phyloP scores from a whole-genome alignment of 2,797 vertebrate species.

The Cossypha dichroa region DNA sequence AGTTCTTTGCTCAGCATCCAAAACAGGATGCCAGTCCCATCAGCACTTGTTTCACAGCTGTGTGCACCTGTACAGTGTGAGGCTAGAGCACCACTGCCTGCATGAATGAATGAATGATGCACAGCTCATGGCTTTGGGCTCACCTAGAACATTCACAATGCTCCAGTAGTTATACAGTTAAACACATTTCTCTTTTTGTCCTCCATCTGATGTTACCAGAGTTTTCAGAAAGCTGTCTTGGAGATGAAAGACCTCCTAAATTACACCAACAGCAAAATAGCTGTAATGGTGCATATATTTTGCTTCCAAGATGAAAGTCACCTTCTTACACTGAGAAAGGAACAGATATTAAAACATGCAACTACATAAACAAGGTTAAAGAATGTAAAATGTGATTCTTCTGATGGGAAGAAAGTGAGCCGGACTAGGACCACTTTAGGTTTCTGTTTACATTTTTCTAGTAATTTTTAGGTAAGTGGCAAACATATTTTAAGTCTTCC shows the following conservation, averaged over 20 bases:
- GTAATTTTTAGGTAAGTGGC: neutral
- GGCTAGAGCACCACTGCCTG: neutral
- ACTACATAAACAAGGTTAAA: slow-evolving; percentile 40
- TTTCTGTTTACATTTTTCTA: neutral
- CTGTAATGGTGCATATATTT: slow-evolving; percentile 50
- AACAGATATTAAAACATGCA: neutral
- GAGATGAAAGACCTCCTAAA: slow-evolving; percentile 61
- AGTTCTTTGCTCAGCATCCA: neutral
- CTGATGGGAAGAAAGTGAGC: neutral
- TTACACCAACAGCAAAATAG: slow-evolving; percentile 47
- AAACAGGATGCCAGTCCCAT: neutral
- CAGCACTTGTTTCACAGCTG: neutral
- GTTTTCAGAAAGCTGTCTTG: slow-evolving; percentile 13
- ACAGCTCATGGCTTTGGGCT: neutral
- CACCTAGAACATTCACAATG: neutral
- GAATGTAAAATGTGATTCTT: slow-evolving; percentile 2
- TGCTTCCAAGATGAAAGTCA: slow-evolving; percentile 63
- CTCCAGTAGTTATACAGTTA: neutral
- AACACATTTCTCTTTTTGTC: neutral
- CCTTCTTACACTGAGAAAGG: slow-evolving; percentile 24
- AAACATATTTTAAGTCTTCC: neutral
- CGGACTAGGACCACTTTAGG: neutral
- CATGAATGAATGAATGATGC: fast-evolving
- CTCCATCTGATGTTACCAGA: slow-evolving; percentile 9
- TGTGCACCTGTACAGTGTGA: fast-evolving